Conservation (phyloP, 2,888 invertebrate species). For the Thymelicus sylvestris region DNA sequence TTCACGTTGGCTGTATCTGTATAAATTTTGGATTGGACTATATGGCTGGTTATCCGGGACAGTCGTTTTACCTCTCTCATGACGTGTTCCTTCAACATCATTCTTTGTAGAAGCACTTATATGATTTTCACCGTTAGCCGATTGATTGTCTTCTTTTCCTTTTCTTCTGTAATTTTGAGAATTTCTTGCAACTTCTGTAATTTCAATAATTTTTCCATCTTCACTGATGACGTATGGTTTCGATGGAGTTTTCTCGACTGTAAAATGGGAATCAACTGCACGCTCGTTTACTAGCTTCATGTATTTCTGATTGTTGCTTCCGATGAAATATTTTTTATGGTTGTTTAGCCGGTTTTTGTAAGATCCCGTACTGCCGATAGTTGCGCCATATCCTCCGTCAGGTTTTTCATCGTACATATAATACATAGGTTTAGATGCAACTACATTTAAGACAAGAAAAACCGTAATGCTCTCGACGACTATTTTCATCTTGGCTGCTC, state of each 20-base stretch:
- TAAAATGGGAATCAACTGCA: constrained; percentile 58
- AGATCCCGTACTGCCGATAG: constrained; percentile 45
- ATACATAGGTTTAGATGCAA: constrained; percentile 51
- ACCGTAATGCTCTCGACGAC: constrained; percentile 47
- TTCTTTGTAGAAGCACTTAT: constrained; percentile 1
- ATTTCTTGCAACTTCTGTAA: constrained; percentile 1
- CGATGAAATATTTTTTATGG: constrained; percentile 53
- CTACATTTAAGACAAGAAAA: constrained; percentile 49
- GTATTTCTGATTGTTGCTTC: constrained; percentile 46
- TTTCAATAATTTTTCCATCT: constrained; percentile 3
- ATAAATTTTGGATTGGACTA: neutral
- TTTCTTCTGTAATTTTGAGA: neutral
- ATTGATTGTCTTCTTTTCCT: constrained; percentile 1
- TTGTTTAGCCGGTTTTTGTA: constrained; percentile 47
- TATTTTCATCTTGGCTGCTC: constrained; percentile 55
- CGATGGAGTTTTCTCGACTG: constrained; percentile 48
- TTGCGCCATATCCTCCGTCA: constrained; percentile 52
- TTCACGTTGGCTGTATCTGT: constrained; percentile 21
- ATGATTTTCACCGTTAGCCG: neutral
- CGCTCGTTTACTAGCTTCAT: constrained; percentile 52
- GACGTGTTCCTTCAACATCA: neutral
- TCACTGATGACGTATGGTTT: constrained; percentile 23
- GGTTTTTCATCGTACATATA: constrained; percentile 55
- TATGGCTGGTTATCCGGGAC: constrained; percentile 9
- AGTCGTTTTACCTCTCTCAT: constrained; percentile 14